Base-by-base conservation (phyloP, 2,888 invertebrate species). In the Petrolisthes manimaculis region DNA sequence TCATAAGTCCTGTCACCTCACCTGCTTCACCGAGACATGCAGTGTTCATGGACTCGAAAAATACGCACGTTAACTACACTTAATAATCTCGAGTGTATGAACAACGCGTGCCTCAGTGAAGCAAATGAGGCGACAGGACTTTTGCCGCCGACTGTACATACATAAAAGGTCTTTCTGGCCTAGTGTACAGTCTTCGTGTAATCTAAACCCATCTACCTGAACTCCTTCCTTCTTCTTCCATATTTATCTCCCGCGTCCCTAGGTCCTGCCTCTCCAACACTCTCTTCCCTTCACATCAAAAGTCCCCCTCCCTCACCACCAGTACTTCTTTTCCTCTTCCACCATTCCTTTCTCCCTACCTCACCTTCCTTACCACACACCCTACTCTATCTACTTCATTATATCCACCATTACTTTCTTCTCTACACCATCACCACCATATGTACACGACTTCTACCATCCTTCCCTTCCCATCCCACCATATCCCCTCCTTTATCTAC, bases 261-360 rank as follows among this genome's bases (percentile, higher is more conserved):
- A 4, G 12, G 37, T 37, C 69, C 37, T n/a, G n/a, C 61, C 37
- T 61, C 21, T 61, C 82, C 21, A 37, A 14, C 51, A 24, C 67
- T 37, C 69, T 37, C 51, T 71, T 56, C 24, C 83, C 14, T 69
- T 51, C 71, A 18, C 71, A 18, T 67, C 12, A 14, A 67, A 14
- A 37, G 51, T 69, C 83, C 24, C 69, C 18, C 83, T 83, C 71
- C 37, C 37, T 69, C 83, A 37, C 21, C 83, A 37, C 21, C 37
- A 37, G 2, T 37, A 37, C 37, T 37, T 37, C 37, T 37, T 37
- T 37, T 37, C 37, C 37, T 51, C 51, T 8, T 3, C 1, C 18
- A 14, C 18, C 67, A 12, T 67, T 67, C 67, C 67, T 67, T 67
- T 67, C 67, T 67, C 78, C 78, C 78, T 37, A 18, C 78, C 37